These are phyloP conservation scores for Tanypteryx hageni DNA, from an alignment of 2,888 invertebrate genomes.

Conservation along the genomic window DNA sequence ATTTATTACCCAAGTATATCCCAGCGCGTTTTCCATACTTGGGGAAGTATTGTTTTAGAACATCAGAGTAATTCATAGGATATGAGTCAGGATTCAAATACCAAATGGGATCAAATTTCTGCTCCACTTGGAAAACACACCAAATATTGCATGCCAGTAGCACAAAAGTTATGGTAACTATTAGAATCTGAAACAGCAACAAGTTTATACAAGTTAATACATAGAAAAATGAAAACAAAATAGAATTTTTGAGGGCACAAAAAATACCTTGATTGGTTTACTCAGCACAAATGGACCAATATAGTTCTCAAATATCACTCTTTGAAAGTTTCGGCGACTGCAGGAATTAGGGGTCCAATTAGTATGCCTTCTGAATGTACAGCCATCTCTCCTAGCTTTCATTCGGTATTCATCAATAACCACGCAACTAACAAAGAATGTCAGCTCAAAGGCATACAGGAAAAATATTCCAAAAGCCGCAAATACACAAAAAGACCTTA, in stretches of 20 bases:
- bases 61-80: slow-evolving; percentile 73
- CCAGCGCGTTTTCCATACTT: slow-evolving; percentile 73
- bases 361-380: slow-evolving; percentile 70
- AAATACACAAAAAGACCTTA: slow-evolving; percentile 77
- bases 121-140: slow-evolving; percentile 72
- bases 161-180: slow-evolving; percentile 72
- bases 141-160: slow-evolving; percentile 73
- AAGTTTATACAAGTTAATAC: not conserved
- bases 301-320: slow-evolving; percentile 73
- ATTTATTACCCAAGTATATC: slow-evolving; percentile 71
- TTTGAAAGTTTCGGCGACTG: slow-evolving; percentile 74
- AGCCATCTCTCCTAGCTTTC: slow-evolving; percentile 72
- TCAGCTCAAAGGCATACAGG: slow-evolving; percentile 75
- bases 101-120: slow-evolving; percentile 74
- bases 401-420: slow-evolving; percentile 75
- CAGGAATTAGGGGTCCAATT: slow-evolving; percentile 75
- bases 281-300: slow-evolving; percentile 74
- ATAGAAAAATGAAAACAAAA: not conserved
- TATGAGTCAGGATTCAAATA: slow-evolving; percentile 74
- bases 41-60: slow-evolving; percentile 73
- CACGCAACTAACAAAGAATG: slow-evolving; percentile 76
- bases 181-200: slow-evolving; percentile 69
- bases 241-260: not conserved
- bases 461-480: slow-evolving; percentile 76
- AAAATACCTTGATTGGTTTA: slow-evolving; percentile 72